Conservation (phyloP, 2,888 invertebrate genomes). For the Phanerotoma sp. region DNA sequence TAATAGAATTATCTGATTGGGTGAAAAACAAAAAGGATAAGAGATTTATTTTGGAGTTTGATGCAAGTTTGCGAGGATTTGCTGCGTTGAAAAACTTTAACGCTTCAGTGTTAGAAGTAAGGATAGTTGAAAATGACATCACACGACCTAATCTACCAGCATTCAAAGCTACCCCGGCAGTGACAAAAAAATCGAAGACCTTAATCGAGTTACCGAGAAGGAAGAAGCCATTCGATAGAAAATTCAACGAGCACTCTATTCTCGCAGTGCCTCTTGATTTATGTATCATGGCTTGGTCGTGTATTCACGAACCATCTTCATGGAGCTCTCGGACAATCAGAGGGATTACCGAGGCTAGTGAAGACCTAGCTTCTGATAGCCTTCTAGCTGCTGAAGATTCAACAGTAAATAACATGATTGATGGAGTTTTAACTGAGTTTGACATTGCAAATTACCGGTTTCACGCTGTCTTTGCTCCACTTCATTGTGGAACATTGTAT, state of each 20-base stretch:
- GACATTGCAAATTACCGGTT: slow-evolving; percentile 51
- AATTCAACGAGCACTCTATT: slow-evolving; percentile 38
- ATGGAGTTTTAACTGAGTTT: slow-evolving; percentile 44
- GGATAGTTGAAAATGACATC: slow-evolving; percentile 46
- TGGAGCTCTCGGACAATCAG: slow-evolving; percentile 48
- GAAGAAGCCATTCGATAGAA: slow-evolving; percentile 39
- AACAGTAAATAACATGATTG: slow-evolving; percentile 39
- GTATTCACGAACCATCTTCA: slow-evolving; percentile 46
- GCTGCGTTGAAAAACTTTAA: slow-evolving; percentile 40
- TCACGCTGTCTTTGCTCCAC: slow-evolving; percentile 44
- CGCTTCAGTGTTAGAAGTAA: slow-evolving; percentile 45
- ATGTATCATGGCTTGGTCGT: slow-evolving; percentile 52
- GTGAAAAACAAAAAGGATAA: slow-evolving; percentile 29
- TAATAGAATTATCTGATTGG: slow-evolving; percentile 45
- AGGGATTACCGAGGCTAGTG: slow-evolving; percentile 45
- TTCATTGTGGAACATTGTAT: slow-evolving; percentile 45
- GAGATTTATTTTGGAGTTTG: slow-evolving; percentile 24
- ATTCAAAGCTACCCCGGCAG: slow-evolving; percentile 35
- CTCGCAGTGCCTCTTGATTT: slow-evolving; percentile 46
- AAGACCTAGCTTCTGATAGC: slow-evolving; percentile 44
- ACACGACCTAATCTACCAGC: slow-evolving; percentile 41
- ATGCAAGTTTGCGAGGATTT: slow-evolving; percentile 39
- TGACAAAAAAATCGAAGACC: neutral
- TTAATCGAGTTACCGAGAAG: slow-evolving; percentile 18
- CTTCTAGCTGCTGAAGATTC: slow-evolving; percentile 43